These are phyloP conservation scores for Drosophila prosaltans DNA, from an alignment of 1,140 invertebrate genomes.

Conservation along the genomic window DNA sequence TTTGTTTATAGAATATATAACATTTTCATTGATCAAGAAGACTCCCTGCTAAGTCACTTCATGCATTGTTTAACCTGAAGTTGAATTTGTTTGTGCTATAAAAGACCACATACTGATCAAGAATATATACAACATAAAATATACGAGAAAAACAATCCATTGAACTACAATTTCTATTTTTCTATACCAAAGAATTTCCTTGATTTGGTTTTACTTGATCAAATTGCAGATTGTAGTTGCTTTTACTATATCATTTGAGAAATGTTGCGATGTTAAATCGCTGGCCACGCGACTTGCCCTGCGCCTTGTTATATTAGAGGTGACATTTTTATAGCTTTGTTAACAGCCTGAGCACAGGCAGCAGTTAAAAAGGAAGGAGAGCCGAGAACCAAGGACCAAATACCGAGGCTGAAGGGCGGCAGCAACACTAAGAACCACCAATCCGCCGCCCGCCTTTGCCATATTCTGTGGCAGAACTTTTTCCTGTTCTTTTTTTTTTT, in stretches of 20 bases:
- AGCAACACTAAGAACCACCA: not conserved
- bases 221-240: not conserved
- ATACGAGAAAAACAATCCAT: not conserved
- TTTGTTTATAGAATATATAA: no score
- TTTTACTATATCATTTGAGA: constrained; percentile 6
- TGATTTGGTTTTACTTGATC: not conserved
- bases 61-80: not conserved
- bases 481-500: constrained; percentile 11
- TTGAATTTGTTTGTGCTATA: not conserved
- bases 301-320: constrained; percentile 51
- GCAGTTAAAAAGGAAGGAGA: not conserved
- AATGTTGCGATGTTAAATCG: constrained; percentile 38
- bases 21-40: no score
- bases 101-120: not conserved
- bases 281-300: constrained; percentile 58
- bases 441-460: not conserved
- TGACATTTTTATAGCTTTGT: constrained; percentile 81
- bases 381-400: not conserved
- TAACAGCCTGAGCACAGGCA: constrained; percentile 52
- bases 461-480: constrained; percentile 1
- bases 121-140: not conserved
- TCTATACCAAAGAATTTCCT: no score
- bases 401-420: no score
- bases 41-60: no score
- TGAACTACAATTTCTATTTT: not conserved